Base-by-base conservation (phyloP, 2,113 vertebrate genomes). In the Festucalex cinctus region DNA sequence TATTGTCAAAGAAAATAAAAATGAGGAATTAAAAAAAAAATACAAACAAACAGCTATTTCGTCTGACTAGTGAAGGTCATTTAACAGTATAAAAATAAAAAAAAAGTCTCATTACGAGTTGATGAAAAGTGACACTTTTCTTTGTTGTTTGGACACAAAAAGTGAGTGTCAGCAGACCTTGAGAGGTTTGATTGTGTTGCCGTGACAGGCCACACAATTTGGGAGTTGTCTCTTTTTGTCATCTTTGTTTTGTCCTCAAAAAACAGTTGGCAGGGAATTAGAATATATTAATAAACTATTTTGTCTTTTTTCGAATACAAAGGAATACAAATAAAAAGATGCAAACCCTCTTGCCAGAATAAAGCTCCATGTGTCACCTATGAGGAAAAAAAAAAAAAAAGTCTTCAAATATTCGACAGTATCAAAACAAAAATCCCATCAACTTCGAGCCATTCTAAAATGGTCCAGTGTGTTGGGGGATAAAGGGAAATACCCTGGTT, bases 1-100 rank as follows among this genome's bases (percentile, higher is more conserved):
- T 88, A 88, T 90, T 89, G 87, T 83, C 70, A 80, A 80, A 80
- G 76, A 77, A 82, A 73, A 79, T 63, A 75, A 79, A 77, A 20
- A 73, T 66, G 56, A 76, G 49, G 36, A 74, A 43, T 14, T 61
- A 19, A 61, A 62, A 63, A 43, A 49, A 44, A 65, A 41, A 72
- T 74, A 64, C 24, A 48, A 32, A 57, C 14, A 32, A 57, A 57
- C 46, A 35, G 6, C 22, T 51, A 65, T 65, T 51, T 35, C 6
- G 32, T 26, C 53, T 54, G 12, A n/a, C 43, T 36, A 24, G 20
- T 46, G 54, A 43, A 43, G 63, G 16, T 63, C 39, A n/a, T 43
- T 44, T 64, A 61, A 65, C 12, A 51, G 36, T 3, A 46, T n/a
- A n/a, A n/a, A 44, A 53, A 75, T 61, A 44, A 53, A 43, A 48